Base-by-base conservation (phyloP, 2,888 invertebrate genomes). In the Macrosiphum euphorbiae region DNA sequence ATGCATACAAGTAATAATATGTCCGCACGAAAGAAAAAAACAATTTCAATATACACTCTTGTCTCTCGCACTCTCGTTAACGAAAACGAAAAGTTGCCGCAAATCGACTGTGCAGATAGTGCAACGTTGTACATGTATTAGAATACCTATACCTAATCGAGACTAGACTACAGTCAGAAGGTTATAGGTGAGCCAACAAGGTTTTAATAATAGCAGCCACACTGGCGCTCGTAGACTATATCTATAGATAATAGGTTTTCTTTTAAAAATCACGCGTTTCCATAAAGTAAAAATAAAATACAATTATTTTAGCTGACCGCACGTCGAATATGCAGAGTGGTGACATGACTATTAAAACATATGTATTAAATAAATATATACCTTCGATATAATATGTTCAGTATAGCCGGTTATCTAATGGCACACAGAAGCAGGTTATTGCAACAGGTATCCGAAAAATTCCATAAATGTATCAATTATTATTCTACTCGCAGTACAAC, bases 381-480 rank as follows among this genome's bases (percentile, higher is more conserved):
- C 35, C 8, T 58, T 10, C 8, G 26, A 20, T 78, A 35, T 78
- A n/a, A n/a, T 35, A 26, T 78, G 35, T 78, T 78, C 20, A 20
- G 3, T 35, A 35, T 35, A 41, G 78, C 78, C 35, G 8, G 78
- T 78, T 78, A 78, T 78, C 78, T 78, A 78, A 78, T 78, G 7
- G 16, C 35, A 78, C 78, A 28, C 13, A 28, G 28, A 47, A 86
- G 47, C 47, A 47, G 47, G 86, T 47, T 44, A 47, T 86, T 47
- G 86, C 35, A 47, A 58, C 58, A 89, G 58, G 41, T 41, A 89
- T 89, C 89, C 89, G 44, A 89, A 89, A 55, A 89, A 89, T 89
- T 89, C 89, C 58, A 41, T 41, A 55, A 41, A 58, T 89, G 47
- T 86, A 28, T 50, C 78, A 78, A 78, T 78, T 78, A 78, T 78